A percentile compares a stretch with the other conserved stretches of the same genome.
phyloP scores from a whole-genome alignment of 2,888 invertebrate species.

The Lithophane semibrunnea region DNA sequence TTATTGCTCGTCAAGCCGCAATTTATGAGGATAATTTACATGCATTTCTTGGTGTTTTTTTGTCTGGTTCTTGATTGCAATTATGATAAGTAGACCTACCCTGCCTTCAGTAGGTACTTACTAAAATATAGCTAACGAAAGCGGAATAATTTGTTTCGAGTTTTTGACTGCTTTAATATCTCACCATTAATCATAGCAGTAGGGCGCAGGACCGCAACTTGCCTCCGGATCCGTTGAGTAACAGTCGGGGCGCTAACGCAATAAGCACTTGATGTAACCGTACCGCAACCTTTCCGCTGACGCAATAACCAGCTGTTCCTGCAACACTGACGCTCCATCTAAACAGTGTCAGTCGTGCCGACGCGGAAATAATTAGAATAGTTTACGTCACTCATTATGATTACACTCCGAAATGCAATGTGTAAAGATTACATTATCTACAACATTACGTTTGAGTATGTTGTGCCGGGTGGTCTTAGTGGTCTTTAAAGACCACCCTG shows the following conservation, averaged over 20 bases:
- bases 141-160: neutral
- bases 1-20: conserved; percentile 44
- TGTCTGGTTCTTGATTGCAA: conserved; percentile 13
- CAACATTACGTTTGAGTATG: conserved; percentile 20
- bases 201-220: conserved; percentile 70
- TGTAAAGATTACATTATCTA: conserved; percentile 52
- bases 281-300: conserved; percentile 88
- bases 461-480: conserved; percentile 52
- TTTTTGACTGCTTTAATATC: conserved; percentile 4
- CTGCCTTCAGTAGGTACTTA: neutral
- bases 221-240: conserved; percentile 78
- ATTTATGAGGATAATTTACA: conserved; percentile 43
- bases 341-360: conserved; percentile 81
- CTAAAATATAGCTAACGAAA: conserved; percentile 8
- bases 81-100: conserved; percentile 25
- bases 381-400: conserved; percentile 75
- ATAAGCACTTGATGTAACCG: conserved; percentile 86
- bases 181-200: conserved; percentile 25
- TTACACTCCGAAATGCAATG: conserved; percentile 53
- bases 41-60: conserved; percentile 5
- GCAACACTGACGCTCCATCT: conserved; percentile 71
- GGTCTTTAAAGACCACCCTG: conserved; percentile 45
- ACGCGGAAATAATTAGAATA: conserved; percentile 84
- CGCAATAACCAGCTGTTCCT: conserved; percentile 82
- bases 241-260: conserved; percentile 77